These are phyloP conservation scores for Caiman crocodilus DNA, from an alignment of 2,797 vertebrate genomes.

Conservation along the genomic window DNA sequence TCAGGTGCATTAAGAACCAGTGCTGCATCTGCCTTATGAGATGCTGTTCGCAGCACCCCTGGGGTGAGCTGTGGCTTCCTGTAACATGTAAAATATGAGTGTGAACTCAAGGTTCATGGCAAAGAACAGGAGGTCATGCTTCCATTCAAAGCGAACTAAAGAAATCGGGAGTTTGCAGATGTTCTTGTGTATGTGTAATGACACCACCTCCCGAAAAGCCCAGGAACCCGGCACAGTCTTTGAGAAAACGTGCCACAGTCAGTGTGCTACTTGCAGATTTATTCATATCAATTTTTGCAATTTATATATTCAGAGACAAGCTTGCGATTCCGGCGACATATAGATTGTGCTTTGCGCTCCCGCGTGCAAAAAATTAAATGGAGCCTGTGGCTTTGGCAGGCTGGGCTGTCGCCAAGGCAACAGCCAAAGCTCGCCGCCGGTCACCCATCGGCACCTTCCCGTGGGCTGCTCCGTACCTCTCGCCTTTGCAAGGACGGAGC, in stretches of 20 bases:
- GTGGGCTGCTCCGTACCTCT: too few relatives aligned
- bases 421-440: not conserved
- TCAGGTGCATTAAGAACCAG: constrained; percentile 89
- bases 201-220: constrained; percentile 82
- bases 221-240: constrained; percentile 79
- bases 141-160: constrained; percentile 88
- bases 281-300: constrained; percentile 92
- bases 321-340: constrained; percentile 89
- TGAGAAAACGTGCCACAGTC: constrained; percentile 90
- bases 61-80: constrained; percentile 91
- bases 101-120: constrained; percentile 93
- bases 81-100: constrained; percentile 97
- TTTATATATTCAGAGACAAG: constrained; percentile 98
- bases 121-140: constrained; percentile 95
- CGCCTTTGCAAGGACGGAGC: too few relatives aligned
- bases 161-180: constrained; percentile 91
- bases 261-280: constrained; percentile 95
- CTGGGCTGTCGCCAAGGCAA: constrained; percentile 62
- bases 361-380: constrained; percentile 64
- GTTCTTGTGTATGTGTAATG: constrained; percentile 89
- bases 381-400: constrained; percentile 22
- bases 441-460: not conserved
- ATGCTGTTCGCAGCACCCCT: constrained; percentile 94
- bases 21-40: constrained; percentile 89
- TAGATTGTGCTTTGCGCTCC: constrained; percentile 85